A percentile compares a stretch with the other conserved stretches of the same genome.
Evolutionary conservation across 2,113 vertebrate genomes (phyloP).

Genomic region (Oceanites oceanicus): DNA sequence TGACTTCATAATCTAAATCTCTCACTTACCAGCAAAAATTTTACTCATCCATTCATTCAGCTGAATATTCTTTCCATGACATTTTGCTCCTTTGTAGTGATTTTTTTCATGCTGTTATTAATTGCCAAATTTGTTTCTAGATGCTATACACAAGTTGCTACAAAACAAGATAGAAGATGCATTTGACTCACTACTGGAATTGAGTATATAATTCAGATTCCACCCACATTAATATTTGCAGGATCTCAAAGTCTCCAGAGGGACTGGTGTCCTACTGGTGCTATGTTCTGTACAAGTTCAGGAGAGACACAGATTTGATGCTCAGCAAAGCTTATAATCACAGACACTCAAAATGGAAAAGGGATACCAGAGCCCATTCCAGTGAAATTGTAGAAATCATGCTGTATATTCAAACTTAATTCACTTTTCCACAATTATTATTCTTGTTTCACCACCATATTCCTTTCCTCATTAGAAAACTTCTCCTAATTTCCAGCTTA

Average conservation of each 20-base stretch:
- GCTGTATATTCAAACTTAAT: background rate
- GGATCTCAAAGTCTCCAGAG: background rate
- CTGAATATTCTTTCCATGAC: background rate
- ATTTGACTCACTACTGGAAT: background rate
- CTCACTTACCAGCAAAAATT: background rate
- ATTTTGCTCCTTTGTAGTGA: background rate
- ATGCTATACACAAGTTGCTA: background rate
- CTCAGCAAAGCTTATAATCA: background rate
- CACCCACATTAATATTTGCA: background rate
- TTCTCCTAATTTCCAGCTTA: background rate
- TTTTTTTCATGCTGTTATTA: background rate
- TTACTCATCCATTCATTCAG: background rate
- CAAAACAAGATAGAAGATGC: background rate
- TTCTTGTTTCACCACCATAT: background rate
- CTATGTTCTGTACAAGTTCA: background rate
- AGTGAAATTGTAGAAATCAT: background rate
- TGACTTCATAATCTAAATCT: background rate
- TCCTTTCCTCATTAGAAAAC: background rate
- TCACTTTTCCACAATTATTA: background rate
- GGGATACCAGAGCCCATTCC: background rate
- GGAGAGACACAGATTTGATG: background rate
- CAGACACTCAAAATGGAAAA: background rate
- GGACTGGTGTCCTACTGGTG: background rate
- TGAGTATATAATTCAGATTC: background rate
- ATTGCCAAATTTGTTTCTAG: background rate